phyloP scores from a whole-genome alignment of 2,797 vertebrate genomes.

The Oceanodroma leucorhoa region DNA sequence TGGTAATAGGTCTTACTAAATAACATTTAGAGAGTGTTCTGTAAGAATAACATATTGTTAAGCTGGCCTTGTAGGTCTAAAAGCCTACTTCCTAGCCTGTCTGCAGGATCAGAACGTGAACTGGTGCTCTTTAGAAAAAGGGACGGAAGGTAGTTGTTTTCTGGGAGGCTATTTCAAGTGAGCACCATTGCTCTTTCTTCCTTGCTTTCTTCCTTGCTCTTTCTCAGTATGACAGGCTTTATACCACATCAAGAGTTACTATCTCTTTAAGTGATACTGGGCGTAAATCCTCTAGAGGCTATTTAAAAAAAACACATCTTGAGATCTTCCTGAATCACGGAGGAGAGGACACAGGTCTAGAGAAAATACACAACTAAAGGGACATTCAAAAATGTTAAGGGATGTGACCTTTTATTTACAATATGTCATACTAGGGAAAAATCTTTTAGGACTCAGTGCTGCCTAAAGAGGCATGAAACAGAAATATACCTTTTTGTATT shows the following conservation, averaged over 20 bases:
- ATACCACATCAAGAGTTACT: neutral
- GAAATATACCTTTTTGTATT: neutral
- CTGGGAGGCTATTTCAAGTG: neutral
- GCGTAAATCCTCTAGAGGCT: neutral
- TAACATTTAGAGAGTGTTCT: neutral
- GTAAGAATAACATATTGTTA: neutral
- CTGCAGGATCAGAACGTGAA: neutral
- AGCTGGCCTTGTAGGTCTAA: neutral
- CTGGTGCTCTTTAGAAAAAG: neutral
- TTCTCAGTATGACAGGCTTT: neutral
- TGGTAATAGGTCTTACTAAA: neutral
- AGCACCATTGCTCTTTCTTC: neutral
- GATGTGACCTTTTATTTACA: neutral
- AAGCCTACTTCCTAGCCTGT: neutral
- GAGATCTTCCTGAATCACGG: neutral
- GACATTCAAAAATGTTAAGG: neutral
- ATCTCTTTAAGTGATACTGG: neutral
- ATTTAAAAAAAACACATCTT: rapidly evolving
- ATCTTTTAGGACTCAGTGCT: neutral
- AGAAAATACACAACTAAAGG: neutral
- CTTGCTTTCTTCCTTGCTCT: neutral
- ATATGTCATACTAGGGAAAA: neutral
- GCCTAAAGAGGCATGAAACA: neutral
- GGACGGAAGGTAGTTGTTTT: neutral
- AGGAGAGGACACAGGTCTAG: neutral